phyloP scores from a whole-genome alignment of 2,113 vertebrate species.

The Acrocephalus kingi region DNA sequence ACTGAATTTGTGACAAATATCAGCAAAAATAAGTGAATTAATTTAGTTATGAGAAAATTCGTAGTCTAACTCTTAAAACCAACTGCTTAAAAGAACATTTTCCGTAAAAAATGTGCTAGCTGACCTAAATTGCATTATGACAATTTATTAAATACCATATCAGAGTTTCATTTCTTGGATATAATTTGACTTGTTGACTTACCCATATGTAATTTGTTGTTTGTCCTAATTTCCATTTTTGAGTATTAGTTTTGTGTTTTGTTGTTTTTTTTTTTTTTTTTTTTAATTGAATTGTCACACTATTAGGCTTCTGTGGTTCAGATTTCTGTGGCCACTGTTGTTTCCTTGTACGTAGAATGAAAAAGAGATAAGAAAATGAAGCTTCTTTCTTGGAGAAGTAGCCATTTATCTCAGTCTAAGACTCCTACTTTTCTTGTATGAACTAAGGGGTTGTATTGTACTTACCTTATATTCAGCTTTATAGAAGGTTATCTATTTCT shows the following conservation, averaged over 20 bases:
- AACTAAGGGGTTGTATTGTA: neutral
- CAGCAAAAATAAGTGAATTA: neutral
- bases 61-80: neutral
- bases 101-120: neutral
- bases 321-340: neutral
- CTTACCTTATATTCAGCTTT: neutral
- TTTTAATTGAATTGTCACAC: neutral
- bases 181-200: neutral
- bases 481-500: neutral
- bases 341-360: neutral
- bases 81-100: neutral
- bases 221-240: neutral
- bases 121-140: neutral
- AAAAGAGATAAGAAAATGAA: neutral
- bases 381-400: neutral
- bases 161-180: neutral
- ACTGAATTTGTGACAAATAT: neutral
- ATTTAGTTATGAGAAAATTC: neutral
- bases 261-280: neutral
- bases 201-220: neutral
- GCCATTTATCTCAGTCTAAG: neutral
- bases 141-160: neutral
- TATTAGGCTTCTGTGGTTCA: neutral
- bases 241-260: neutral
- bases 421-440: neutral